A percentile compares a stretch with the other conserved stretches of the same genome.
Evolutionary conservation across 2,797 vertebrate genomes (phyloP).

Genomic region (Benthosema pterotum): DNA sequence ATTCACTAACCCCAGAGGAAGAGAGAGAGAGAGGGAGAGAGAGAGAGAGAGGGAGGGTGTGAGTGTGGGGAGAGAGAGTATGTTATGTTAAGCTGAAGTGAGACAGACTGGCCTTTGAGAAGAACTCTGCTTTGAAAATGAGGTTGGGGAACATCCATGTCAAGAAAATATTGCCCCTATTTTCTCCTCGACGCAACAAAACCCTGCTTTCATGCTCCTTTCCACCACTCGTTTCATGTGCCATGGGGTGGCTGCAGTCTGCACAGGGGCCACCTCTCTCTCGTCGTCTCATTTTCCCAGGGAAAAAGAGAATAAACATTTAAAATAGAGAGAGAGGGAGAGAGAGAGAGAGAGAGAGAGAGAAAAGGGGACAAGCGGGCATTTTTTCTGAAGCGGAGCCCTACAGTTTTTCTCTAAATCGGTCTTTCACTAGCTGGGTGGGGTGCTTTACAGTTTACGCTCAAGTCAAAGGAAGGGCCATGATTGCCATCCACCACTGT

Average conservation of each 20-base stretch:
- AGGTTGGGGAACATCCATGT: constrained; percentile 74
- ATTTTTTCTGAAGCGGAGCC: constrained; percentile 17
- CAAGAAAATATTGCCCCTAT: constrained; percentile 73
- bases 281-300: constrained; percentile 37
- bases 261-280: constrained; percentile 12
- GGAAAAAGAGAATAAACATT: constrained; percentile 51
- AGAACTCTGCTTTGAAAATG: constrained; percentile 69
- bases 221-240: constrained; percentile 11
- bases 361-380: not conserved
- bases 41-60: constrained; percentile 22
- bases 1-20: constrained; percentile 63
- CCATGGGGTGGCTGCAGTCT: constrained; percentile 8
- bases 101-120: constrained; percentile 77
- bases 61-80: constrained; percentile 12
- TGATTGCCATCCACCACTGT: not conserved
- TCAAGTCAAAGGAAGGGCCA: constrained; percentile 7
- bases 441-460: constrained; percentile 40
- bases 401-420: constrained; percentile 52
- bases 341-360: no score
- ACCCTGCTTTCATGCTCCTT: constrained; percentile 63
- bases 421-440: constrained; percentile 55
- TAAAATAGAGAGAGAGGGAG: no score
- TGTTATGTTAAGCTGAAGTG: constrained; percentile 67
- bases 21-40: not conserved
- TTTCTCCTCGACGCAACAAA: constrained; percentile 60